Conservation (phyloP, 2,113 vertebrate genomes). For the Echinops telfairi region DNA sequence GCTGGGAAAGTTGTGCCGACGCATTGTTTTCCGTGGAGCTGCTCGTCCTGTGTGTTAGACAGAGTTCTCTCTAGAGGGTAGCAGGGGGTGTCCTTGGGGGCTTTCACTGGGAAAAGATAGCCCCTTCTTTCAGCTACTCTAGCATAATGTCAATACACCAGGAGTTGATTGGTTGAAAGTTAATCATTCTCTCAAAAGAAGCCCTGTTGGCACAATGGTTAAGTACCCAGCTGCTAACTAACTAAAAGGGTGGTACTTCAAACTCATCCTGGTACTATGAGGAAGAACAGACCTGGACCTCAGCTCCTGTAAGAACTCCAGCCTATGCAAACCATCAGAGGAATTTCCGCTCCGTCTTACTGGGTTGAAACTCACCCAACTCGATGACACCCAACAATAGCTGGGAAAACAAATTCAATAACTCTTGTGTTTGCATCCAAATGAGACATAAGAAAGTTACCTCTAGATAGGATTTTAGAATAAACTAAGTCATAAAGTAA, state of each 20-base stretch:
- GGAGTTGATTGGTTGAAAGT: neutral
- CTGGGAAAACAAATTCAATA: neutral
- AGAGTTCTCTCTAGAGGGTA: too few relatives aligned
- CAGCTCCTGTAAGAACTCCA: neutral
- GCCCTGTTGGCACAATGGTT: neutral
- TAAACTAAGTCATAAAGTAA: slow-evolving; percentile 24
- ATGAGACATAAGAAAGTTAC: neutral
- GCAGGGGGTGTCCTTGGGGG: too few relatives aligned
- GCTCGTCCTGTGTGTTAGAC: too few relatives aligned
- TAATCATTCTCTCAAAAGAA: neutral
- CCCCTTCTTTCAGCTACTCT: neutral
- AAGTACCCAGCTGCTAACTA: neutral
- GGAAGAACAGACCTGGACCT: neutral
- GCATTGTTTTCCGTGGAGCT: too few relatives aligned
- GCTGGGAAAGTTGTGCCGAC: too few relatives aligned
- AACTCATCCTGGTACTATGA: neutral
- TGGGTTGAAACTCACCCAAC: neutral
- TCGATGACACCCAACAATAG: neutral
- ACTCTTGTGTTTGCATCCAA: neutral
- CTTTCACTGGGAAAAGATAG: too few relatives aligned
- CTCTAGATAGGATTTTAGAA: neutral
- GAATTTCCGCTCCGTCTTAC: neutral
- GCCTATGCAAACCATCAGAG: neutral
- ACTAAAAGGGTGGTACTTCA: neutral
- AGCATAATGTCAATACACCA: neutral